phyloP scores from a whole-genome alignment of 1,140 invertebrate genomes.

The Drosophila ogumai region DNA sequence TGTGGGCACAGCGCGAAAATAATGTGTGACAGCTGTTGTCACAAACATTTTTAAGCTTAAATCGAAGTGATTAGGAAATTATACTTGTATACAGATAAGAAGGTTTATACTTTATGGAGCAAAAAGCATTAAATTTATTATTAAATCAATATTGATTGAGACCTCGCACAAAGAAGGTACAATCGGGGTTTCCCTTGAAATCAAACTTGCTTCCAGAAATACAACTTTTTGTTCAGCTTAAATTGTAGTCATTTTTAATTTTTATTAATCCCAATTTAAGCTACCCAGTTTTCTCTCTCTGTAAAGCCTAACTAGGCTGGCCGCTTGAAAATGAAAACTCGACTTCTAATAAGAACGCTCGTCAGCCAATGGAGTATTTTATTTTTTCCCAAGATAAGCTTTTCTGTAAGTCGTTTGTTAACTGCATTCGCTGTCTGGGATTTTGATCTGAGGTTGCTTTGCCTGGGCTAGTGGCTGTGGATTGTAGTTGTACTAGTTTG shows the following conservation, averaged over 20 bases:
- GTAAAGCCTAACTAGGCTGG: conserved; percentile 32
- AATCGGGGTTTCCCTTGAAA: not conserved
- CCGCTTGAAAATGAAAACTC: conserved; percentile 56
- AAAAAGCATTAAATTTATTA: not conserved
- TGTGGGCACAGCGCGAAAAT: conserved; percentile 7
- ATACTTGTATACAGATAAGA: not conserved
- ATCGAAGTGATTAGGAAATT: not conserved
- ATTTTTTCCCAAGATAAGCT: conserved; percentile 56
- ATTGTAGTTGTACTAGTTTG: conserved; percentile 34
- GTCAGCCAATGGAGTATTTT: conserved; percentile 30
- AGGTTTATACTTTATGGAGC: too few relatives aligned
- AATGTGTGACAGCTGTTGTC: not conserved
- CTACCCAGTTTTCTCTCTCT: conserved; percentile 1
- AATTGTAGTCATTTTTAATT: too few relatives aligned
- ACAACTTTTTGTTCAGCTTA: not conserved
- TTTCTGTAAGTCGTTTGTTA: conserved; percentile 50
- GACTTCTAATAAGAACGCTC: conserved; percentile 56
- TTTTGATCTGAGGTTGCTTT: conserved; percentile 22
- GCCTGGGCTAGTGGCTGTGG: conserved; percentile 5
- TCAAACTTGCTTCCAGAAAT: not conserved
- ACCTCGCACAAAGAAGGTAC: not conserved
- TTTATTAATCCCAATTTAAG: not conserved
- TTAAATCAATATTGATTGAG: not conserved
- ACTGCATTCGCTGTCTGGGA: conserved; percentile 52
- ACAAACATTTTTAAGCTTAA: not conserved